Percentiles rank a stretch among this genome's conserved stretches.
Evolutionary conservation across 1,140 invertebrate genomes (phyloP).

Genomic region (Lordiphosa stackelbergi): DNA sequence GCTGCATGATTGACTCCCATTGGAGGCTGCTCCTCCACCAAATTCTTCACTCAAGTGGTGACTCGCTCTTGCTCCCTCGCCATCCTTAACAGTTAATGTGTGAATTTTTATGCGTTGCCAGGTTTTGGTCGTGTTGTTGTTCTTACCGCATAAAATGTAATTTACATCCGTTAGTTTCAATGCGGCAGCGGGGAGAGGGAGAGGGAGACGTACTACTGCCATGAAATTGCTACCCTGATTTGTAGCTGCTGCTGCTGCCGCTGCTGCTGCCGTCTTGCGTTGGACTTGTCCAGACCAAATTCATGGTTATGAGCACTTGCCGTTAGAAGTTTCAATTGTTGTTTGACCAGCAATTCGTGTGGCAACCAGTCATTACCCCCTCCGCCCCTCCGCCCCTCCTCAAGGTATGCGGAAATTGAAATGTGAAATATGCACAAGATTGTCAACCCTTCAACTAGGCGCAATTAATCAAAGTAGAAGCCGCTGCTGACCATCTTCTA

Average conservation of each 20-base stretch:
- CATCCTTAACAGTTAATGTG: slow-evolving; percentile 75
- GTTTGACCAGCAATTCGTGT: slow-evolving; percentile 31
- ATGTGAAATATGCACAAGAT: slow-evolving; percentile 49
- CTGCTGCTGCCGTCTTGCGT: slow-evolving; percentile 1
- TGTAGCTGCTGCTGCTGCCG: slow-evolving; percentile 25
- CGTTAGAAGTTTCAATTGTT: slow-evolving; percentile 64
- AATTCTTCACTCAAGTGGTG: slow-evolving; percentile 37
- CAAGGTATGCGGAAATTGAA: slow-evolving; percentile 51
- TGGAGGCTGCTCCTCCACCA: slow-evolving; percentile 34
- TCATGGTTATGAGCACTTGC: slow-evolving; percentile 51
- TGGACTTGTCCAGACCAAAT: slow-evolving; percentile 27
- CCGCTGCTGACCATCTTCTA: slow-evolving; percentile 15
- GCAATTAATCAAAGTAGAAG: slow-evolving; percentile 55
- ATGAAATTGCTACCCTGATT: slow-evolving; percentile 59
- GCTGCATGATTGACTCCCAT: slow-evolving; percentile 67
- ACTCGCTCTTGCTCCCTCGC: slow-evolving; percentile 13
- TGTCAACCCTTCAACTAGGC: slow-evolving; percentile 62
- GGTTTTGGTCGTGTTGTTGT: slow-evolving; percentile 61
- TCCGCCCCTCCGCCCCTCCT: not conserved
- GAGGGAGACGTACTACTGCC: slow-evolving; percentile 16
- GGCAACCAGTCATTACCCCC: slow-evolving; percentile 1
- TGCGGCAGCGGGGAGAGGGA: slow-evolving; percentile 1
- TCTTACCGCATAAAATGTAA: slow-evolving; percentile 73
- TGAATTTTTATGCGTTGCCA: slow-evolving; percentile 75
- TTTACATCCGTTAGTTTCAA: slow-evolving; percentile 72